Conservation (phyloP, 1,140 invertebrate genomes). For the Bombyx mori region ASM3026992v2 NC_085125.1:10810001-10810500, state of each 20-base stretch:
- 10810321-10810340: conserved; percentile 44
- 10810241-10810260: conserved; percentile 41
- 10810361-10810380: conserved; percentile 25
- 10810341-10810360: conserved; percentile 30
- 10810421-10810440: too few species aligned
- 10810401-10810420: too few species aligned
- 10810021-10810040: conserved; percentile 48
- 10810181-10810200: conserved; percentile 37
- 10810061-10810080: conserved; percentile 58
- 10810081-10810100: conserved; percentile 58
- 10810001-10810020: conserved; percentile 54
- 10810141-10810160: conserved; percentile 23
- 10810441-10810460: too few species aligned
- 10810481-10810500: too few species aligned
- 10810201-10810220: conserved; percentile 38
- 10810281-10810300: conserved; percentile 23
- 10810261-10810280: conserved; percentile 27
- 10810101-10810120: conserved; percentile 66
- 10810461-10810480: too few species aligned
- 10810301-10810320: conserved; percentile 53
- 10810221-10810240: conserved; percentile 50
- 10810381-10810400: conserved; percentile 23
- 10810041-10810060: conserved; percentile 61
- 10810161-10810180: conserved; percentile 44
- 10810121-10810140: conserved; percentile 39